These are phyloP conservation scores for Indicator maculatus DNA, from an alignment of 2,113 vertebrate genomes.

Conservation along the genomic window DNA sequence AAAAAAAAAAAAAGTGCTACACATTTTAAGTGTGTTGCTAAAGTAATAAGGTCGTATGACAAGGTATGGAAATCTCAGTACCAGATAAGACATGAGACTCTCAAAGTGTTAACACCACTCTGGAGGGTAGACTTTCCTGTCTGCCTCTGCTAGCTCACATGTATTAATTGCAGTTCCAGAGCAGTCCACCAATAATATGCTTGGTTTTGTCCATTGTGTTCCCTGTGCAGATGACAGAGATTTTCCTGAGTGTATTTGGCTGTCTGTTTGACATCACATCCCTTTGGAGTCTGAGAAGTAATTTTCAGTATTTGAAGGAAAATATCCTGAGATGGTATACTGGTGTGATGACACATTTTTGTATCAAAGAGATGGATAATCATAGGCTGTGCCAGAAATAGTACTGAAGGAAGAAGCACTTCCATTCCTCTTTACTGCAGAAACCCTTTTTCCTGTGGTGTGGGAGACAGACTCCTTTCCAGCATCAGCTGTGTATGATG, in stretches of 20 bases:
- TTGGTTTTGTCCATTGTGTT: background rate
- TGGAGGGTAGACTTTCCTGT: background rate
- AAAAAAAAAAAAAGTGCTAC: background rate
- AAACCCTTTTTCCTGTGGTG: background rate
- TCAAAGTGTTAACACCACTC: background rate
- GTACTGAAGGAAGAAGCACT: background rate
- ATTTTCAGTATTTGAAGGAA: background rate
- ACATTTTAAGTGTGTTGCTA: background rate
- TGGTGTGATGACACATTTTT: background rate
- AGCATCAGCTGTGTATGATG: fast-evolving
- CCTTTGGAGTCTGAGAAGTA: background rate
- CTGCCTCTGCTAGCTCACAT: background rate
- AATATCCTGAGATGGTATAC: background rate
- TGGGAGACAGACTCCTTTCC: background rate
- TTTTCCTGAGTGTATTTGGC: background rate
- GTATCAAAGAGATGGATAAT: background rate
- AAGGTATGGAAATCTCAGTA: background rate
- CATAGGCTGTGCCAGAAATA: background rate
- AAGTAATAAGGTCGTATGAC: background rate
- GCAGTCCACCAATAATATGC: background rate
- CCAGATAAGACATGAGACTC: background rate
- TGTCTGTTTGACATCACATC: background rate
- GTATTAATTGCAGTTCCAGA: background rate
- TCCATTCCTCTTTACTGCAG: background rate
- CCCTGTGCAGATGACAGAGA: background rate